Percentiles rank a stretch among this genome's conserved stretches.
phyloP scores from a whole-genome alignment of 1,140 invertebrate genomes.

The Caenorhabditis briggsae region DNA sequence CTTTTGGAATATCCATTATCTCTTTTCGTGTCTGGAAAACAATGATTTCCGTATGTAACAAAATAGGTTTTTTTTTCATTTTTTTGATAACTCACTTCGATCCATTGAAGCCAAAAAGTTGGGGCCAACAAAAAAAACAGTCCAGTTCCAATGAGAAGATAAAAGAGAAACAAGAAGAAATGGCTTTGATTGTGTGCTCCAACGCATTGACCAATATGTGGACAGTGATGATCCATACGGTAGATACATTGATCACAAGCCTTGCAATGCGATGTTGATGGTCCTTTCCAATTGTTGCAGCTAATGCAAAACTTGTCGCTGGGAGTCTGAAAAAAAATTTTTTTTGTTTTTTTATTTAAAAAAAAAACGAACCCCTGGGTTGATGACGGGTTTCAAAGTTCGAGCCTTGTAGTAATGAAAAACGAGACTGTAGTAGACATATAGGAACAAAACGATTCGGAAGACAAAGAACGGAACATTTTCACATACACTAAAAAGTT shows the following conservation, averaged over 20 bases:
- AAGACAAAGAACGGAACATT: constrained; percentile 21
- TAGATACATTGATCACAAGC: constrained; percentile 37
- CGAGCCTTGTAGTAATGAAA: constrained; percentile 40
- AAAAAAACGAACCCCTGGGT: not conserved
- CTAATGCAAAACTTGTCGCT: constrained; percentile 6
- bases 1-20: not conserved
- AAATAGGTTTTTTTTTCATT: too few relatives aligned
- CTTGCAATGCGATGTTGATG: constrained; percentile 23
- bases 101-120: constrained; percentile 30
- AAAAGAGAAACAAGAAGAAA: constrained; percentile 29
- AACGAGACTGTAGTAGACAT: constrained; percentile 17
- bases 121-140: constrained; percentile 7
- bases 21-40: constrained; percentile 14
- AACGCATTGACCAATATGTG: constrained; percentile 40
- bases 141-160: constrained; percentile 15
- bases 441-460: not conserved
- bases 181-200: constrained; percentile 52
- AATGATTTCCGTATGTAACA: too few relatives aligned
- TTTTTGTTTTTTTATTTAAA: not conserved
- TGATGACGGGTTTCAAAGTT: not conserved
- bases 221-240: constrained; percentile 38
- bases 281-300: constrained; percentile 34
- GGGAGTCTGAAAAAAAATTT: not conserved
- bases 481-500: constrained; percentile 6
- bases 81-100: not conserved